Base-by-base conservation (phyloP, 2,888 invertebrate species). In the Crepidodera aurea region DNA sequence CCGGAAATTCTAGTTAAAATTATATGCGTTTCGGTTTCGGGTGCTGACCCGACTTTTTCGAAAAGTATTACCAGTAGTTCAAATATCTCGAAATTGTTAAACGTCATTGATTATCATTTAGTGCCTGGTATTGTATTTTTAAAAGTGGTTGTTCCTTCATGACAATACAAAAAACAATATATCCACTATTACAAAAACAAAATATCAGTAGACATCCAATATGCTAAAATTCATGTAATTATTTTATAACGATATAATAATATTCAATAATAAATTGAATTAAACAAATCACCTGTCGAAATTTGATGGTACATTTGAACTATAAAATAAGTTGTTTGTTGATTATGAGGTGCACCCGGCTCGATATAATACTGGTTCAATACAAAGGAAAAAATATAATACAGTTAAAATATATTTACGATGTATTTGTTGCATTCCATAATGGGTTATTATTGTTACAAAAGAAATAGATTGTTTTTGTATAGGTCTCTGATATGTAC, bases 401-500 rank as follows among this genome's bases (percentile, higher is more conserved):
- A 60, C 60, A 66, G 60, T 59, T 64, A 64, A 51, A 60, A 58
- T 63, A 54, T 64, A 68, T 61, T 62, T 63, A 63, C 50, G 69
- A 75, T 76, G 71, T 74, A 75, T 77, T 79, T 80, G 79, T 79
- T 81, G 80, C 81, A 81, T 81, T 81, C 80, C 81, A 81, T 76
- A 74, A 72, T 75, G 79, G 79, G 78, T 79, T 75, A 75, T 70
- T 75, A 76, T 77, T 78, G 74, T 77, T 77, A 76, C 39, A 71
- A 55, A 55, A 72, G 67, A 75, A 70, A 73, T 74, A 74, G 69
- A 73, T 73, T 75, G 75, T 74, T 77, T 77, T 76, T 76, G 72
- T 74, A 75, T 73, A 72, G 74, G 67, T 60, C 40, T 58, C 42
- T 64, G 64, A 59, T 46, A 60, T 62, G 56, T 58, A 51, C 57